Base-by-base conservation (phyloP, 2,113 vertebrate genomes). In the Reinhardtius hippoglossoides region DNA sequence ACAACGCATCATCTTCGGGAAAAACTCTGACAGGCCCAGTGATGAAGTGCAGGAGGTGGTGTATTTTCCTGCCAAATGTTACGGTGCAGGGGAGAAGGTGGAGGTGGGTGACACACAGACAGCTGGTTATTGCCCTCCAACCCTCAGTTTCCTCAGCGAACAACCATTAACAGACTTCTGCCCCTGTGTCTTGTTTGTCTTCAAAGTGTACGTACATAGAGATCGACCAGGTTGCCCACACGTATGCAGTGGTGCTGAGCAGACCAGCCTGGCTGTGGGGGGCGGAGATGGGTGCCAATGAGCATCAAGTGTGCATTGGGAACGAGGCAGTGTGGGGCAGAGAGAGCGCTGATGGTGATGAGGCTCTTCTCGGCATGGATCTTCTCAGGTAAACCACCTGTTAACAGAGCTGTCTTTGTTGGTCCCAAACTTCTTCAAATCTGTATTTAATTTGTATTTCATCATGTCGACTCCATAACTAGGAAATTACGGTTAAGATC, bases 251-350 rank as follows among this genome's bases (percentile, higher is more conserved):
- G 76, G 94, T 98, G 18, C 91, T 99, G 88, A 99, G 98, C 91
- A 96, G 92, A n/a, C 97, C 98, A 31, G 92, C 97, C 0, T 99
- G 98, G 98, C 89, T 99, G 26, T 99, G 97, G 97, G 97, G 98
- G 0, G 97, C 98, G 20, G 98, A 99, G 92, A 99, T 99, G 97
- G 98, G 98, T 1, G 96, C 97, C 57, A 99, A 98, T 85, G 97
- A 99, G 65, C 94, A 96, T 83, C 96, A 97, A 78, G 95, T 99
- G 56, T 99, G 98, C 87, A 95, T 99, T 84, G 98, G 98, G 18
- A 99, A 99, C 78, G 98, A 99, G 87, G 98, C 98, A 0, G 95
- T 99, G 13, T 99, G 98, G 98, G 96, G 98, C 35, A 94, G 93
- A 89, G 96, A 97, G 71, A 94, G 92, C 42, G 26, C 94, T n/a